These are phyloP conservation scores for Rhipidura dahli DNA, from an alignment of 2,113 vertebrate species.

Conservation along the genomic window DNA sequence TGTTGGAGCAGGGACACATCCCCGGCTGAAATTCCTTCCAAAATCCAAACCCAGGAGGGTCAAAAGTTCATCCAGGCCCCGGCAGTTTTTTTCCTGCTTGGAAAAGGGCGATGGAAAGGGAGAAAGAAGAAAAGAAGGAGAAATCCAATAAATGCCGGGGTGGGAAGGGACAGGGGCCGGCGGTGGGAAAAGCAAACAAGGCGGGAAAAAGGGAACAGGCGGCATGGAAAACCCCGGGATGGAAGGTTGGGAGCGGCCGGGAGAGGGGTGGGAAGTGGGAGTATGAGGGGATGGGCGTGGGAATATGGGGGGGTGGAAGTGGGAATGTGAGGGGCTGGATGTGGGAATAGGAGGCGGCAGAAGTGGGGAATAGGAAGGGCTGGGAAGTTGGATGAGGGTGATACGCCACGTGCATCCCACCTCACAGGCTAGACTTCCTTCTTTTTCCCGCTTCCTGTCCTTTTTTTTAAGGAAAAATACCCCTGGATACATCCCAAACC, in stretches of 20 bases:
- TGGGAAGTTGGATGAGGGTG: neutral
- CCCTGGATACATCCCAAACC: too few relatives aligned
- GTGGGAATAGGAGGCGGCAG: neutral
- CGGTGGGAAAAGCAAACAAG: conserved; percentile 63
- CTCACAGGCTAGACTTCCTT: neutral
- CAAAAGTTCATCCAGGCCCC: conserved; percentile 5
- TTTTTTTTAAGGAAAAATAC: neutral
- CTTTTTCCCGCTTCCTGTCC: neutral
- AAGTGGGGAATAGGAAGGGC: too few relatives aligned
- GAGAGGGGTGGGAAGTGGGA: neutral
- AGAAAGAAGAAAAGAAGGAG: conserved; percentile 1
- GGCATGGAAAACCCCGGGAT: neutral
- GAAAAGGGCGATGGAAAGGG: conserved; percentile 20
- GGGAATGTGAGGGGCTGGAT: neutral
- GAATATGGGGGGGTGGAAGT: neutral
- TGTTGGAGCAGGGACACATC: neutral
- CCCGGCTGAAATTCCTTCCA: neutral
- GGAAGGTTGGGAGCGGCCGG: neutral
- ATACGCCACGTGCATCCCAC: neutral
- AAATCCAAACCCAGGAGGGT: neutral
- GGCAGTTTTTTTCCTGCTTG: neutral
- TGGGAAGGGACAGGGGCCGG: conserved; percentile 36
- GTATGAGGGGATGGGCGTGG: rapidly evolving
- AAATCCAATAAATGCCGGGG: conserved; percentile 46
- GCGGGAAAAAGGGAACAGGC: neutral